Evolutionary conservation across 1,140 invertebrate genomes (phyloP).

Genomic region (Hyphantria cunea): DNA sequence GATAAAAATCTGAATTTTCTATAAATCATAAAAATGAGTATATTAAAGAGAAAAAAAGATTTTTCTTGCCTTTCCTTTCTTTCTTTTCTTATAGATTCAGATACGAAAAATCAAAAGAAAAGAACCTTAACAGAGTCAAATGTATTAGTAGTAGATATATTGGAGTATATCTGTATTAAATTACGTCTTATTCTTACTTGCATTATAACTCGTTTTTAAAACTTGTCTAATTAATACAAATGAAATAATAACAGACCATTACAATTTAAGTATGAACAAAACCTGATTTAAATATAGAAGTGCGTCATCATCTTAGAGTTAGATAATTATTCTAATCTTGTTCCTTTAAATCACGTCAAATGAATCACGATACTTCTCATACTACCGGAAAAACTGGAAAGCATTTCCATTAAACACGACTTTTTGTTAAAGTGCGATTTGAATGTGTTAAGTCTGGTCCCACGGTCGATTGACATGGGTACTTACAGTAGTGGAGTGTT

Average conservation of each 20-base stretch:
- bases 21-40: no score
- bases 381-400: slow-evolving; percentile 75
- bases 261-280: slow-evolving; percentile 46
- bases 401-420: slow-evolving; percentile 55
- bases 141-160: no score
- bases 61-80: no score
- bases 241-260: slow-evolving; percentile 26
- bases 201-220: slow-evolving; percentile 12
- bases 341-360: slow-evolving; percentile 51
- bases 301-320: slow-evolving; percentile 33
- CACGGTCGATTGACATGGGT: slow-evolving; percentile 42
- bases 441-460: slow-evolving; percentile 65
- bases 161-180: no score
- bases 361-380: slow-evolving; percentile 48
- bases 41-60: no score
- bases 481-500: neutral
- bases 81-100: no score
- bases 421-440: slow-evolving; percentile 50
- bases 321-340: slow-evolving; percentile 59
- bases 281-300: slow-evolving; percentile 66
- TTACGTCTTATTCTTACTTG: no score
- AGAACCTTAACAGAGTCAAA: no score
- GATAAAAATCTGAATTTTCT: no score
- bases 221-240: slow-evolving; percentile 27
- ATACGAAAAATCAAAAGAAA: no score